Conservation (phyloP, 2,888 invertebrate genomes). For the Leptinotarsa rubiginosa region DNA sequence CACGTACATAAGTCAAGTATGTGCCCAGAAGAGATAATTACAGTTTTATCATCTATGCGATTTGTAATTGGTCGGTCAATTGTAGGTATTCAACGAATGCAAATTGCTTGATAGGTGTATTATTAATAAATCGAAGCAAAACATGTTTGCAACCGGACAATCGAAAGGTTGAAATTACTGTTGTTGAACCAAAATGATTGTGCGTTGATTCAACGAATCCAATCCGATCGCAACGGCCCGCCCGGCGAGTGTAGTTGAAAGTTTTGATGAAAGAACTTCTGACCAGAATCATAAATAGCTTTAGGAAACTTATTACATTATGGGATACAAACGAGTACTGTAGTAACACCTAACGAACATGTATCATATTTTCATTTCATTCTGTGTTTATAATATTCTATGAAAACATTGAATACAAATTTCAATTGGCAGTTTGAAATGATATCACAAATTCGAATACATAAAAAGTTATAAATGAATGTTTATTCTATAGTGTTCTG, state of each 20-base stretch:
- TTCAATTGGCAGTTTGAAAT: too few relatives aligned
- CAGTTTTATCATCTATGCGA: background rate
- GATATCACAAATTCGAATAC: too few relatives aligned
- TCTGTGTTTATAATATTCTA: too few relatives aligned
- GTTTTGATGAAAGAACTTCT: background rate
- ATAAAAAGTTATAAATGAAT: too few relatives aligned
- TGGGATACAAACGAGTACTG: too few relatives aligned
- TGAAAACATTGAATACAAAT: too few relatives aligned
- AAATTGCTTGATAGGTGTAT: conserved; percentile 28
- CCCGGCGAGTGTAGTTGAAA: background rate
- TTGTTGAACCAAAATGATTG: conserved; percentile 10
- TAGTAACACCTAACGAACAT: too few relatives aligned
- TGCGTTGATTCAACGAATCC: background rate
- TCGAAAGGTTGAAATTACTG: conserved; percentile 14
- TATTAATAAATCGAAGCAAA: conserved; percentile 21
- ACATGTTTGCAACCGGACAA: conserved; percentile 19
- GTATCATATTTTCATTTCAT: too few relatives aligned
- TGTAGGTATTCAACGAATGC: conserved; percentile 28
- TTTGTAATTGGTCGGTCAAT: conserved; percentile 23
- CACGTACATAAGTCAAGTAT: too few relatives aligned
- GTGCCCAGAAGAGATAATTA: background rate
- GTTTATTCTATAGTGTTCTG: too few relatives aligned
- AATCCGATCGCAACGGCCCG: background rate
- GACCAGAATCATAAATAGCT: background rate
- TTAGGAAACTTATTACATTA: background rate